Evolutionary conservation across 1,140 invertebrate genomes (phyloP), one percentile per base, ranked within the genome.

Genomic region (Cyphomyrmex costatus): DNA sequence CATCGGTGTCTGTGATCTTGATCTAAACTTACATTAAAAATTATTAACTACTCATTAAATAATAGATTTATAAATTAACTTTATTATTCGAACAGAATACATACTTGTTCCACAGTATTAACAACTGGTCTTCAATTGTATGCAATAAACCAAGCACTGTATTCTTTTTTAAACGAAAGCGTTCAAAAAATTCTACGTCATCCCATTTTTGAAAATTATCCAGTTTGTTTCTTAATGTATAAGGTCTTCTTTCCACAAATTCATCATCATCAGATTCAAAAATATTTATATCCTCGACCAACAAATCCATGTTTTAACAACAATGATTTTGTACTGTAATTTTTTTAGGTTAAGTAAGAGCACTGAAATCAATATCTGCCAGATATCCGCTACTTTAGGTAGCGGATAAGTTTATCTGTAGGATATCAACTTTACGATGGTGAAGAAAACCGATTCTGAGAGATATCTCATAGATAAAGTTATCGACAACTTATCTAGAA

Each of bases 51-150:
- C 10, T 66, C 33, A 7, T 36, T 21, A 66, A 66, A 5, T 46
- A 66, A 66, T 66, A n/a, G n/a, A 2, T 30, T 30, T 42, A 66
- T 66, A 66, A 66, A 66, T n/a, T 66, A 33, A 42, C n/a, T 42
- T 42, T 42, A 42, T 66, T 66, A 66, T 42, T 42, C 3, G 2
- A 65, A 66, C 4, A 36, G 19, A 21, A 36, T 42, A 53, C 19
- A 42, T 66, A 36, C 7, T 21, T 66, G 8, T 36, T 42, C 33
- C 10, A 12, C n/a, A 46, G 1, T 66, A 36, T 12, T 21, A 66
- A 21, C 21, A 30, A 2, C 3, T 19, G 3, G 8, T 42, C 10
- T 36, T 66, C n/a, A 66, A 66, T 66, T 42, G n/a, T 10, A 33
- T n/a, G 8, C 65, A 33, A 42, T 21, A 21, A 33, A n/a, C 42